Evolutionary conservation across 2,797 vertebrate genomes (phyloP).

Genomic region (Esox masquinongy): DNA sequence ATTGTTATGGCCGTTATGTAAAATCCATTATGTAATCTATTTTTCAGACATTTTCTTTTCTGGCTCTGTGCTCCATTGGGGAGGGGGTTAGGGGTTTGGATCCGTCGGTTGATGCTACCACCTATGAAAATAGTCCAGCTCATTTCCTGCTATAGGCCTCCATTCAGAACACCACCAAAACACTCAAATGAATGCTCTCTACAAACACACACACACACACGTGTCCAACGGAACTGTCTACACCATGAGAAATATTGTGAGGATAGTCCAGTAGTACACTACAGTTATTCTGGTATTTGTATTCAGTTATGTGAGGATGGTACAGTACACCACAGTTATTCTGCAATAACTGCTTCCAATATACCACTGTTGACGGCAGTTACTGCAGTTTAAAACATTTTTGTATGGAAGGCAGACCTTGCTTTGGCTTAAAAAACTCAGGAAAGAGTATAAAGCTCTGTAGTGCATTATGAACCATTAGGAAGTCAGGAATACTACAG

Average conservation of each 20-base stretch:
- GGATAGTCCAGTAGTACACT: too few species aligned
- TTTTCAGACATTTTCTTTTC: slow-evolving; percentile 54
- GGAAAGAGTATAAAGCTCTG: not conserved
- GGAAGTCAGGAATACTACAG: not conserved
- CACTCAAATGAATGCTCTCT: slow-evolving; percentile 22
- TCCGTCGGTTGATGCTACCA: slow-evolving; percentile 53
- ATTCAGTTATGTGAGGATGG: not conserved
- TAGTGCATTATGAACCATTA: not conserved
- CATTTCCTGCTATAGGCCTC: slow-evolving; percentile 38
- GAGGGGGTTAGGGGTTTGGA: slow-evolving; percentile 38
- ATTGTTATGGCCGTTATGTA: slow-evolving; percentile 59
- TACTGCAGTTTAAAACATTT: too few species aligned
- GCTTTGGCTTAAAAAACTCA: not conserved
- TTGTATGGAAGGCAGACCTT: not conserved
- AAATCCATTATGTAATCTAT: slow-evolving; percentile 63
- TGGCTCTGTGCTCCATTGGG: slow-evolving; percentile 45
- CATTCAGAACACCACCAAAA: slow-evolving; percentile 41
- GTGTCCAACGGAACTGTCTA: not conserved
- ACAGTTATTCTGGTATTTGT: not conserved
- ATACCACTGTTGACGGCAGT: too few species aligned
- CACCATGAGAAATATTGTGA: not conserved
- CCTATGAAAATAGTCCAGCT: slow-evolving; percentile 42
- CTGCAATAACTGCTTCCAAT: too few species aligned
- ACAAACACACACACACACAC: not conserved
- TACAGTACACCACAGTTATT: too few species aligned